A percentile compares a stretch with the other conserved stretches of the same genome.
Evolutionary conservation across 2,113 vertebrate genomes (phyloP).

Genomic region (Pseudorhombus dupliciocellatus): DNA sequence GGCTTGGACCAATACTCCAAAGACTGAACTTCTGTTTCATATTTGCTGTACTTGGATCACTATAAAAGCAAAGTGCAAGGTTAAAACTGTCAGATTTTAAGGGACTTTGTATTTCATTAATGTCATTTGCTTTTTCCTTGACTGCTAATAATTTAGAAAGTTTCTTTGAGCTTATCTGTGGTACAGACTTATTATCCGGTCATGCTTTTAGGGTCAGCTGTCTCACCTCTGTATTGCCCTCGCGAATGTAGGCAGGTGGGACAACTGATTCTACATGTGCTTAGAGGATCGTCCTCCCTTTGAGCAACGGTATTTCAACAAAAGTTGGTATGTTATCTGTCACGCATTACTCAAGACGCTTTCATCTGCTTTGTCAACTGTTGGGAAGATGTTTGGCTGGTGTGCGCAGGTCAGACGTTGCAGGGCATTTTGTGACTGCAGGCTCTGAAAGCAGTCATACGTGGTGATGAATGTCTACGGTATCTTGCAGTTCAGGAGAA

Average conservation of each 20-base stretch:
- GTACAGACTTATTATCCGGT: constrained; percentile 36
- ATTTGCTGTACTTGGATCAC: constrained; percentile 51
- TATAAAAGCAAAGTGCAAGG: constrained; percentile 48
- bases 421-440: constrained; percentile 6
- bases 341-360: constrained; percentile 29
- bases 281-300: constrained; percentile 28
- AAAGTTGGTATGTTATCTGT: constrained; percentile 29
- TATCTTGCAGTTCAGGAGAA: constrained; percentile 24
- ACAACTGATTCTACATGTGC: constrained; percentile 23
- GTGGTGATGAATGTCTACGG: constrained; percentile 32
- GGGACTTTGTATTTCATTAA: constrained; percentile 50
- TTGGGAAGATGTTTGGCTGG: constrained; percentile 5
- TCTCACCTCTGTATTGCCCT: constrained; percentile 31
- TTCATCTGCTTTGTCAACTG: constrained; percentile 22
- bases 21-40: constrained; percentile 56
- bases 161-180: constrained; percentile 12
- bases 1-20: constrained; percentile 70
- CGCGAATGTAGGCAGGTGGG: neutral
- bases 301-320: constrained; percentile 22
- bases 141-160: constrained; percentile 32
- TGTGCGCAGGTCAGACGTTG: neutral
- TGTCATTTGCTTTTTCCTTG: constrained; percentile 35
- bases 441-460: neutral
- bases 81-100: constrained; percentile 46
- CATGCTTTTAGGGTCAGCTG: constrained; percentile 33